Conservation (phyloP, 2,797 vertebrate species). For the Champsocephalus esox region DNA sequence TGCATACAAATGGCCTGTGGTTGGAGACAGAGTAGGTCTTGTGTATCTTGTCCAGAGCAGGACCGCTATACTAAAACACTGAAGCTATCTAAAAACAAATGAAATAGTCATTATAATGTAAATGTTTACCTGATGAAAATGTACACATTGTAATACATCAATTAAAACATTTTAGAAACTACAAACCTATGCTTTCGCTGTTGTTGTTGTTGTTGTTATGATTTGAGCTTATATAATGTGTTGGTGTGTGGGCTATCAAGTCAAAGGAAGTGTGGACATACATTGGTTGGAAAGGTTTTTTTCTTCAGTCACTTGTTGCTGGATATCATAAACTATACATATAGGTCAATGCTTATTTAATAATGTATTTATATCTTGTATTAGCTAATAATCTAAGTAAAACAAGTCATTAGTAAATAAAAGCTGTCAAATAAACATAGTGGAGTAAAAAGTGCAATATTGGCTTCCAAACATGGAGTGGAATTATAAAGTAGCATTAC, state of each 20-base stretch:
- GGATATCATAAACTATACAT: too few species aligned
- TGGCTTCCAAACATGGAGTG: too few species aligned
- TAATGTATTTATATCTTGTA: too few species aligned
- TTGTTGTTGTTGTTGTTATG: constrained; percentile 4
- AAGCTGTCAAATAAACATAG: too few species aligned
- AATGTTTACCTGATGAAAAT: constrained; percentile 72
- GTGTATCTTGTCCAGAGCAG: constrained; percentile 55
- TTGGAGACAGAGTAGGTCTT: constrained; percentile 37
- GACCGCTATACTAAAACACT: constrained; percentile 67
- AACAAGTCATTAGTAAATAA: too few species aligned
- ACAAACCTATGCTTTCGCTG: constrained; percentile 9
- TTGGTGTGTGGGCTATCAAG: not conserved
- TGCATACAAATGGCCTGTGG: constrained; percentile 59
- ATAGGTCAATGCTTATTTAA: too few species aligned
- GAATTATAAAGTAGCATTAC: too few species aligned
- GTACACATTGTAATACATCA: constrained; percentile 77
- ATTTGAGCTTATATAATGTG: not conserved
- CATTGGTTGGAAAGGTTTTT: not conserved
- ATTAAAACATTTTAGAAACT: constrained; percentile 74
- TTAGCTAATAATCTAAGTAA: too few species aligned
- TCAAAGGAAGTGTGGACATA: not conserved
- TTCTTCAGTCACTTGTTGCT: not conserved
- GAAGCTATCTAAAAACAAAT: constrained; percentile 52
- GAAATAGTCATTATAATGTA: constrained; percentile 63
- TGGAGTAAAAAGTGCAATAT: too few species aligned